These are phyloP conservation scores for Ormyrus pomaceus DNA, from an alignment of 2,888 invertebrate species.

Conservation along the genomic window DNA sequence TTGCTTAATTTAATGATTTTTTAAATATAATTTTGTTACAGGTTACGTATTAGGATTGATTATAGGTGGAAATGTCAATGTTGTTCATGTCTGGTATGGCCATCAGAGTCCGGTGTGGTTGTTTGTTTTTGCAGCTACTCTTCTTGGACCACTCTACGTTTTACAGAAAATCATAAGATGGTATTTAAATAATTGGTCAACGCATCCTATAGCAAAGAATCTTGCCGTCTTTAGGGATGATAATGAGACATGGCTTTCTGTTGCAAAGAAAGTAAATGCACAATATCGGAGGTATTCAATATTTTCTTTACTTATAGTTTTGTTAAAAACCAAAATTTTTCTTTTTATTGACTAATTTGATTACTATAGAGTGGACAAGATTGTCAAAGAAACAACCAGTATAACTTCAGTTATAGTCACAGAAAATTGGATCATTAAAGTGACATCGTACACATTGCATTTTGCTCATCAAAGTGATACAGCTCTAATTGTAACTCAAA, in stretches of 20 bases:
- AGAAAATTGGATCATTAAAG: constrained; percentile 92
- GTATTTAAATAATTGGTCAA: constrained; percentile 82
- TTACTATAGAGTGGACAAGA: constrained; percentile 83
- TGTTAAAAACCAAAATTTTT: too few relatives aligned
- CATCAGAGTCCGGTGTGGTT: constrained; percentile 71
- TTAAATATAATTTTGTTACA: constrained; percentile 55
- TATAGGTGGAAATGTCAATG: constrained; percentile 71
- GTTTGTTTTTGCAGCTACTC: constrained; percentile 71
- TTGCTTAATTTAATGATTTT: not conserved
- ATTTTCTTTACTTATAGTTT: not conserved
- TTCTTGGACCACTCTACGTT: constrained; percentile 78
- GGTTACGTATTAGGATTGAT: constrained; percentile 80
- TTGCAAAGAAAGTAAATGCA: constrained; percentile 83
- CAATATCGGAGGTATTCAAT: constrained; percentile 83
- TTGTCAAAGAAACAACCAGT: constrained; percentile 82
- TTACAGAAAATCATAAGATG: constrained; percentile 80
- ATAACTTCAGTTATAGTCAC: constrained; percentile 86
- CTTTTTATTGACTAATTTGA: constrained; percentile 49
- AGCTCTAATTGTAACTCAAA: constrained; percentile 84
- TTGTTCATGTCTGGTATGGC: constrained; percentile 68
- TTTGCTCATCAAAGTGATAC: constrained; percentile 89
- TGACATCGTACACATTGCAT: constrained; percentile 84
- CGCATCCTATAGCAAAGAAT: constrained; percentile 86
- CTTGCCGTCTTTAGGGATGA: constrained; percentile 82
- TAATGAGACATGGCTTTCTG: constrained; percentile 82